Base-by-base conservation (phyloP, 1,140 invertebrate species). In the Nephotettix cincticeps region DNA sequence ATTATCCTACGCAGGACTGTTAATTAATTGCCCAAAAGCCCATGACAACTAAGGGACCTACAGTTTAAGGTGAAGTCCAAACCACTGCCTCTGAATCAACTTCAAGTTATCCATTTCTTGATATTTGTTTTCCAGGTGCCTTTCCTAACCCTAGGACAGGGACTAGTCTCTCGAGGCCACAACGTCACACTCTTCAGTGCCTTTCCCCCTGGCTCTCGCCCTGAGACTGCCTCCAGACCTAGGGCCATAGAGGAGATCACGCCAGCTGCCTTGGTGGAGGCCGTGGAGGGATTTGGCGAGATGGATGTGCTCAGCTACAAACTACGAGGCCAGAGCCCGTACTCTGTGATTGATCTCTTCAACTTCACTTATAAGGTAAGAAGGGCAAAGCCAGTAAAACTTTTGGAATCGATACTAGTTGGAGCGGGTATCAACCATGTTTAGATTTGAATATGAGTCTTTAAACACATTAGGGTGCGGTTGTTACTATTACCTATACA, bases 111-210 rank as follows among this genome's bases (percentile, higher is more conserved):
- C n/a, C n/a, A n/a, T n/a, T n/a, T n/a, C n/a, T n/a, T n/a, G n/a
- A n/a, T n/a, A 36, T 36, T 14, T 36, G 32, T 36, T 14, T 14
- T 14, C 32, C 32, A 36, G 32, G 90, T 91, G 78, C 90, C 91
- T 0, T 92, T 92, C 73, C 74, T 82, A 19, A 81, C 79, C 0
- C 77, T 90, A 83, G 89, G 66, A 1, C 68, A 64, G 23, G 71
- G 67, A 25, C 72, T 77, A 13, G 29, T 68, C 1, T n/a, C 32
- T 71, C 86, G 89, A 71, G 88, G 89, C 1, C 90, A 92, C 80
- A 92, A 91, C 74, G 87, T 93, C n/a, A 92, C 91, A 0, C 84
- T 93, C 17, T 79, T 91, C 9, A 92, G 85, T 77, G 89, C 90
- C 0, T 93, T 93, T 77, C 83, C 88, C 27, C 79, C 77, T 1